phyloP scores from a whole-genome alignment of 2,888 invertebrate genomes.

The Schizotus pectinicornis region DNA sequence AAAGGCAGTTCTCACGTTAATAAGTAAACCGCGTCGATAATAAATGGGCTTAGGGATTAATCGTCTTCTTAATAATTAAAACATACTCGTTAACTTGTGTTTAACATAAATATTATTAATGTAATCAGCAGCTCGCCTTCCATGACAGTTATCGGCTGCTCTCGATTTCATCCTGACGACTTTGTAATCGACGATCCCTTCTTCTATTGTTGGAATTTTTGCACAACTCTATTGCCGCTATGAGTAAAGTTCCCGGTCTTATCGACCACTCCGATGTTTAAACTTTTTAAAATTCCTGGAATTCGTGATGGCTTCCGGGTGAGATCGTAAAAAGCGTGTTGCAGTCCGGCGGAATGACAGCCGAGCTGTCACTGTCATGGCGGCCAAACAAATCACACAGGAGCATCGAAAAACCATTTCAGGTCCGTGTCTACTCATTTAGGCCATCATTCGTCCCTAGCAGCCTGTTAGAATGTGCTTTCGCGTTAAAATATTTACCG shows the following conservation, averaged over 20 bases:
- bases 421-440: slow-evolving; percentile 53
- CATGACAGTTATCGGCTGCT: not conserved
- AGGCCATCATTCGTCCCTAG: slow-evolving; percentile 48
- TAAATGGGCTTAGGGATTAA: too few species aligned
- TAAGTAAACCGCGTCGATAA: too few species aligned
- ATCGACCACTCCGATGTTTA: slow-evolving; percentile 18
- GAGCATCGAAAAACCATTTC: slow-evolving; percentile 57
- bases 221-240: too few species aligned
- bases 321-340: slow-evolving; percentile 23
- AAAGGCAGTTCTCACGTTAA: too few species aligned
- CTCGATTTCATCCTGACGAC: not conserved
- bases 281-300: slow-evolving; percentile 22
- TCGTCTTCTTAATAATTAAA: too few species aligned
- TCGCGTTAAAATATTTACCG: slow-evolving; percentile 36
- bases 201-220: not conserved
- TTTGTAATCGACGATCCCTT: too few species aligned
- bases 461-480: slow-evolving; percentile 42
- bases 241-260: not conserved
- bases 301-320: slow-evolving; percentile 19
- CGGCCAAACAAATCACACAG: slow-evolving; percentile 50
- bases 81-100: not conserved
- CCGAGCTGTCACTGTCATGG: slow-evolving; percentile 44
- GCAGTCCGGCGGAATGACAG: slow-evolving; percentile 32
- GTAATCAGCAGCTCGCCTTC: not conserved
- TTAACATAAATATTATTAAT: slow-evolving; percentile 9